Percentiles rank a stretch among this genome's conserved stretches.
phyloP scores from a whole-genome alignment of 2,113 vertebrate species.

The Dunckerocampus dactyliophorus region DNA sequence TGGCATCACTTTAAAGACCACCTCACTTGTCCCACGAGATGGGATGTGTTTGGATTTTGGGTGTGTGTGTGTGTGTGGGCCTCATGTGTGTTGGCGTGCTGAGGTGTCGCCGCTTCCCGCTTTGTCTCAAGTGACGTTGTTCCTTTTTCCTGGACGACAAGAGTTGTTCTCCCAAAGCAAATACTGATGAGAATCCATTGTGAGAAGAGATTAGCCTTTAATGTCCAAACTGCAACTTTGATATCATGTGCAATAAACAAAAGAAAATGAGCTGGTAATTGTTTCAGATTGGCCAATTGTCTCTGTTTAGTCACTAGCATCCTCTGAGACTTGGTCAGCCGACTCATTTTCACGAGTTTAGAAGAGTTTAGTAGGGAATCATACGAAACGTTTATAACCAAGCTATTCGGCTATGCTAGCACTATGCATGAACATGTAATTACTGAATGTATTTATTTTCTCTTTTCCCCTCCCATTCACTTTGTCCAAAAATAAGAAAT shows the following conservation, averaged over 20 bases:
- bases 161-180: not conserved
- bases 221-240: not conserved
- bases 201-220: conserved; percentile 1
- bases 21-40: conserved; percentile 57
- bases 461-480: too few species aligned
- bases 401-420: too few species aligned
- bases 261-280: conserved; percentile 18
- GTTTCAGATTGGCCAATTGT: conserved; percentile 21
- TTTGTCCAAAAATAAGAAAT: too few species aligned
- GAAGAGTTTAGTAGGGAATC: too few species aligned
- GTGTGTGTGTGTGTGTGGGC: conserved; percentile 41
- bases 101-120: conserved; percentile 31
- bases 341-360: conserved; percentile 7
- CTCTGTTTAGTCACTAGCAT: conserved; percentile 26
- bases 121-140: conserved; percentile 36
- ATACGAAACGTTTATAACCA: too few species aligned
- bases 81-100: conserved; percentile 21
- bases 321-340: conserved; percentile 4
- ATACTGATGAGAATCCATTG: not conserved
- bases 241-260: not conserved
- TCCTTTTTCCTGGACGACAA: conserved; percentile 11
- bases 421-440: too few species aligned
- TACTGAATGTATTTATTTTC: too few species aligned
- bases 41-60: conserved; percentile 47
- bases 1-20: conserved; percentile 72